These are phyloP conservation scores for Aphodius sticticus DNA, from an alignment of 2,888 invertebrate species.

Conservation along the genomic window DNA sequence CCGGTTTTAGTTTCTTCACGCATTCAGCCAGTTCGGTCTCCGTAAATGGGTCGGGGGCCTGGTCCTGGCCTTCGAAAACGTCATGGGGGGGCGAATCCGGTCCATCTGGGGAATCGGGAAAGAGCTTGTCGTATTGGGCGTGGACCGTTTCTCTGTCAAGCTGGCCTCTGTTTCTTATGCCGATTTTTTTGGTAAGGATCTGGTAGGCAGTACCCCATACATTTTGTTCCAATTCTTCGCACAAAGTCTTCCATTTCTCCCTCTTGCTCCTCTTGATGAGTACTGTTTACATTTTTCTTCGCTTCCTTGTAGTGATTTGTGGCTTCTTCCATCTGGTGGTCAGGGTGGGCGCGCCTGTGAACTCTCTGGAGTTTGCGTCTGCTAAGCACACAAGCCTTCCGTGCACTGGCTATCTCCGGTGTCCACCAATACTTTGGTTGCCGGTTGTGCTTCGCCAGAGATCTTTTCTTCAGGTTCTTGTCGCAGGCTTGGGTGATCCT, in stretches of 20 bases:
- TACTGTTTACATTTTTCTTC: background rate
- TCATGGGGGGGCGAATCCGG: background rate
- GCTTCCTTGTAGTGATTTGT: background rate
- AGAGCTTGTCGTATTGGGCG: background rate
- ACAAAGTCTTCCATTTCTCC: conserved; percentile 8
- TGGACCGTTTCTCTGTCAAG: background rate
- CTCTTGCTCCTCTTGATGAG: background rate
- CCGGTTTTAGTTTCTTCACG: background rate
- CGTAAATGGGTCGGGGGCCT: background rate
- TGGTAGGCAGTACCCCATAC: conserved; percentile 22
- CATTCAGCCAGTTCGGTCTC: background rate
- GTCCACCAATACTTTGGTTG: background rate
- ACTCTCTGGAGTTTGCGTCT: background rate
- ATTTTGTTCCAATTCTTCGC: conserved; percentile 22
- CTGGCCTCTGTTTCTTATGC: background rate
- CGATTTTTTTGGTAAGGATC: background rate
- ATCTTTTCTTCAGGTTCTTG: too few relatives aligned
- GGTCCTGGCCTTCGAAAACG: background rate
- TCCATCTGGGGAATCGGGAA: background rate
- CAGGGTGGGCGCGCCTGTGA: background rate
- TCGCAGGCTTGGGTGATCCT: too few relatives aligned
- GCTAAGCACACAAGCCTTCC: background rate
- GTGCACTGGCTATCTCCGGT: background rate
- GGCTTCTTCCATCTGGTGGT: background rate
- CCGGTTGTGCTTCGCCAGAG: too few relatives aligned